phyloP scores from a whole-genome alignment of 1,140 invertebrate genomes.

The Copidosoma floridanum region DNA sequence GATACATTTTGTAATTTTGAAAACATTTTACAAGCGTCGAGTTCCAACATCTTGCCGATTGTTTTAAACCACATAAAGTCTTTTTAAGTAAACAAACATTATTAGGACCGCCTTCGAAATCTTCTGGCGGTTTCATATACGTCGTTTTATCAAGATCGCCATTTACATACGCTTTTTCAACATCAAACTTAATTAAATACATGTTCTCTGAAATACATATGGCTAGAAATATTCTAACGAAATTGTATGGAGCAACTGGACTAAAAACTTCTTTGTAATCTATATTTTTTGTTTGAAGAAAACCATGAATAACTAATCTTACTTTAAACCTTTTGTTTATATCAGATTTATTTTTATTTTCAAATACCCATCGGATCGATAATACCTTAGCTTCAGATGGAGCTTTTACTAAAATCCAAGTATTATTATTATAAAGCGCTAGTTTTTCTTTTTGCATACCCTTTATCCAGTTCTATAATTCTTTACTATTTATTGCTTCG shows the following conservation, averaged over 20 bases:
- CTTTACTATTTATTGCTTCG: too few species aligned
- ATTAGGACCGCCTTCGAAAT: constrained; percentile 26
- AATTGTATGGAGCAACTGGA: constrained; percentile 35
- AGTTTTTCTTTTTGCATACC: too few species aligned
- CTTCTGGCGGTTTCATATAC: constrained; percentile 38
- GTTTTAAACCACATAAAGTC: constrained; percentile 49
- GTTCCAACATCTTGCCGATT: too few species aligned
- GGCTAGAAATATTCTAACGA: too few species aligned
- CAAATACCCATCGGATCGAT: constrained; percentile 42
- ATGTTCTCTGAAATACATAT: constrained; percentile 28
- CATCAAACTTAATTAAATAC: constrained; percentile 32
- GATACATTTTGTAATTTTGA: constrained; percentile 23
- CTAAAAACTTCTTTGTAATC: constrained; percentile 42
- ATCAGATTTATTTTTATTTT: constrained; percentile 36
- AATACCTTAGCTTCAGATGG: constrained; percentile 36
- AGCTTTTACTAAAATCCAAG: too few species aligned
- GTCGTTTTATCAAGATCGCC: constrained; percentile 21
- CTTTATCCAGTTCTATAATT: too few species aligned
- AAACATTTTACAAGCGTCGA: constrained; percentile 21
- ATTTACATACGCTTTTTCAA: constrained; percentile 35
- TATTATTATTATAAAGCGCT: too few species aligned
- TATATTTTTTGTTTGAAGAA: constrained; percentile 33
- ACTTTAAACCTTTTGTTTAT: constrained; percentile 50
- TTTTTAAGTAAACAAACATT: constrained; percentile 48
- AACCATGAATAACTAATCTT: constrained; percentile 44